A percentile compares a stretch with the other conserved stretches of the same genome.
phyloP scores from a whole-genome alignment of 2,797 vertebrate species.

The Buphagus erythrorhynchus region DNA sequence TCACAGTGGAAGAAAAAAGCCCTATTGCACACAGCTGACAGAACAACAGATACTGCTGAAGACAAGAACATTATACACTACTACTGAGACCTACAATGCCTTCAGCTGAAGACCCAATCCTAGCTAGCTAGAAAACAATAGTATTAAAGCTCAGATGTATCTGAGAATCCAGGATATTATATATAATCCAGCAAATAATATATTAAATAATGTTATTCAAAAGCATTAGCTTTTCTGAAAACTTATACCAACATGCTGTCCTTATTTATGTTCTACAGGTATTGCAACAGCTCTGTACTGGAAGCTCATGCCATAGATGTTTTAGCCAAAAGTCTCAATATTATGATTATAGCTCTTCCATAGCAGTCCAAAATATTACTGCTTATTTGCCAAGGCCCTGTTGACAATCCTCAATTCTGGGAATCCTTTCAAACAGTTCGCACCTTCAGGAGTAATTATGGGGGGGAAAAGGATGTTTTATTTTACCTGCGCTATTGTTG shows the following conservation, averaged over 20 bases:
- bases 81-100: background rate
- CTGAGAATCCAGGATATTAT: background rate
- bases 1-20: background rate
- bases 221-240: background rate
- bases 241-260: background rate
- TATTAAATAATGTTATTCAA: background rate
- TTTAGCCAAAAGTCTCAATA: background rate
- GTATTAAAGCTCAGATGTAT: background rate
- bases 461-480: background rate
- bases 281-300: background rate
- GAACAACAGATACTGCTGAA: background rate
- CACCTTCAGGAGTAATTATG: conserved; percentile 48
- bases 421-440: conserved; percentile 67
- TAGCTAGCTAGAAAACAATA: background rate
- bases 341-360: conserved; percentile 44
- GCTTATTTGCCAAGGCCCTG: conserved; percentile 55
- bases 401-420: conserved; percentile 24
- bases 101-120: background rate
- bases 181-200: background rate
- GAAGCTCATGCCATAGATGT: background rate
- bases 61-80: background rate
- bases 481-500: background rate
- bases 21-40: background rate
- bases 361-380: conserved; percentile 37
- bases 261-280: background rate